Base-by-base conservation (phyloP, 2,888 invertebrate genomes). In the Mythimna vitellina region DNA sequence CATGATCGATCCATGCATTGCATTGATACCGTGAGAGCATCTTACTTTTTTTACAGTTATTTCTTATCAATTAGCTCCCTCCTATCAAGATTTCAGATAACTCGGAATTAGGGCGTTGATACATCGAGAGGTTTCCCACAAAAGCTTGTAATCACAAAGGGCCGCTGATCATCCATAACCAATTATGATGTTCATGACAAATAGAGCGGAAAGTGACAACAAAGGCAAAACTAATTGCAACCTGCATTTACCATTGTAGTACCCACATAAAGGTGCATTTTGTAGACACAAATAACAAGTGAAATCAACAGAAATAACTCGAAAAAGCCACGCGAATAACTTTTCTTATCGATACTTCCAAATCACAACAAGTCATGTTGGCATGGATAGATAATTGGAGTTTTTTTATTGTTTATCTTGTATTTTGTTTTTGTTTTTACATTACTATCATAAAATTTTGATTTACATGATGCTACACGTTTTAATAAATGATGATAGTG, bases 201-300 rank as follows among this genome's bases (percentile, higher is more conserved):
- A 60, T 89, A 83, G 90, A 90, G 89, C 92, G 82, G 88, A 83
- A 88, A 89, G 68, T 63, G 29, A 56, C 32, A 60, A 86, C 82
- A 87, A 87, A 81, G 81, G 84, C 85, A 77, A 57, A 54, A 81
- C 87, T 75, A 85, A 89, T 86, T 76, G 65, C 62, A 70, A 68
- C 42, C 35, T 71, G 54, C 49, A 75, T 68, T 54, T 25, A 46
- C 62, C 53, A 74, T 81, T 84, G 67, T 80, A 29, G 20, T 51
- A n/a, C 10, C 9, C 35, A 57, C 17, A 80, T 61, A 83, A 79
- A 73, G 63, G 60, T 64, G 53, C 54, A 71, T 54, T 62, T 54
- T 42, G 46, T 54, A 22, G 29, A 29, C n/a, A 61, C 25, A 57
- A 64, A 72, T 54, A 35, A 49, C 42, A 62, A 65, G 56, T 57